Conservation (phyloP, 1,140 invertebrate species). For the Tetramorium parvispinum region DNA sequence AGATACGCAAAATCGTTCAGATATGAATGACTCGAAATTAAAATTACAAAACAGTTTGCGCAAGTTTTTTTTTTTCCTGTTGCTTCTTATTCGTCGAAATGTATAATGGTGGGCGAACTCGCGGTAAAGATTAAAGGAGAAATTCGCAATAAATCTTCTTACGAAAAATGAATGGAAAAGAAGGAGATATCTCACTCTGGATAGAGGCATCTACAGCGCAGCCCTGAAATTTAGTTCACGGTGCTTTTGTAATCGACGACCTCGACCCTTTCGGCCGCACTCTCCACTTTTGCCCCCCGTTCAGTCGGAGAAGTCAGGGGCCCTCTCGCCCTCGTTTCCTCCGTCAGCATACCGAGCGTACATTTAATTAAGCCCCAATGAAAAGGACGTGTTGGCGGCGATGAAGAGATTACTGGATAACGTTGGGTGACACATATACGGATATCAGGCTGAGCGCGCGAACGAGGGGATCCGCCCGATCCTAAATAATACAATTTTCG, state of each 20-base stretch:
- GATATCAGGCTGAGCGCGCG: conserved; percentile 11
- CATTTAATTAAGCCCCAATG: conserved; percentile 81
- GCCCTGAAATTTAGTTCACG: conserved; percentile 60
- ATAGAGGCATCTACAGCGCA: conserved; percentile 38
- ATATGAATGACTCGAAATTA: background rate
- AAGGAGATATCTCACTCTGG: background rate
- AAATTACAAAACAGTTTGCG: background rate
- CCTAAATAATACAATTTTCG: background rate
- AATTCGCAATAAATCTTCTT: background rate
- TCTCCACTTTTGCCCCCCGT: conserved; percentile 69
- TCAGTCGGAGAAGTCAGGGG: conserved; percentile 40
- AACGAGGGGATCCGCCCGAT: background rate
- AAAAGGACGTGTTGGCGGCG: conserved; percentile 76
- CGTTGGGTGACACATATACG: conserved; percentile 61
- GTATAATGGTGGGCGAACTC: background rate
- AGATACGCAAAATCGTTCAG: background rate
- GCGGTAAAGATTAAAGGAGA: background rate
- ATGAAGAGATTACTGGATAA: conserved; percentile 70
- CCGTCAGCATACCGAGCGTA: conserved; percentile 66
- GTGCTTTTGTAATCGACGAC: conserved; percentile 53
- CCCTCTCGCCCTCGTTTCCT: conserved; percentile 70
- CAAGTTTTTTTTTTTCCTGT: background rate
- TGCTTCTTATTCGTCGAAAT: background rate
- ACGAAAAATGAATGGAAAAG: background rate
- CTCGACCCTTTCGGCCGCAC: conserved; percentile 72